These are phyloP conservation scores for Phenacoccus solenopsis DNA, from an alignment of 1,140 invertebrate genomes.

Conservation along the genomic window DNA sequence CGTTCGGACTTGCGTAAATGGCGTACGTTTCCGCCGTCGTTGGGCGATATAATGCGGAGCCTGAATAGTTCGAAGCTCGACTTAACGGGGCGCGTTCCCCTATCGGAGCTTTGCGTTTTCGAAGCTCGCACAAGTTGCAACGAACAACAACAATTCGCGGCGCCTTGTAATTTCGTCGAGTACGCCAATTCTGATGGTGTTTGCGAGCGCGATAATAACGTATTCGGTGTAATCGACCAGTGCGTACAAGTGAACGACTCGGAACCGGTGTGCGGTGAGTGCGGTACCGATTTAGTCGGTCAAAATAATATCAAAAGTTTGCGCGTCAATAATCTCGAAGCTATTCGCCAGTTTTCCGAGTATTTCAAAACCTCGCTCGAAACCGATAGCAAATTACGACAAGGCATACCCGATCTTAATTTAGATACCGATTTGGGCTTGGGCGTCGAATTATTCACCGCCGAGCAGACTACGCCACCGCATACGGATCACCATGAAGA, in stretches of 20 bases:
- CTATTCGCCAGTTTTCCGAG: constrained; percentile 1
- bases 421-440: not conserved
- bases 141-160: not conserved
- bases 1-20: constrained; percentile 6
- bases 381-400: not conserved
- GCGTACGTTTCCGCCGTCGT: constrained; percentile 1
- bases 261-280: too few species aligned
- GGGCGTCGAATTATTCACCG: not conserved
- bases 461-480: not conserved
- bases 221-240: not conserved
- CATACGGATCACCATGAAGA: not conserved
- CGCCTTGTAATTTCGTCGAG: not conserved
- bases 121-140: not conserved
- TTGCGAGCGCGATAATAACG: not conserved
- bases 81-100: not conserved
- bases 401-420: constrained; percentile 1
- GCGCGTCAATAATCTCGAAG: not conserved
- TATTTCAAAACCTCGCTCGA: constrained; percentile 1
- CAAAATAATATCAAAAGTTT: not conserved
- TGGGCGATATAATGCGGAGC: constrained; percentile 9
- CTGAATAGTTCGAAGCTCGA: constrained; percentile 13
- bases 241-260: not conserved
- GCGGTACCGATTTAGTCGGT: not conserved
- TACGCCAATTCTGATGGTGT: not conserved
- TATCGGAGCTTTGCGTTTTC: not conserved